These are phyloP conservation scores for Trypoxylon attenuatum DNA, from an alignment of 2,888 invertebrate genomes.

Conservation along the genomic window DNA sequence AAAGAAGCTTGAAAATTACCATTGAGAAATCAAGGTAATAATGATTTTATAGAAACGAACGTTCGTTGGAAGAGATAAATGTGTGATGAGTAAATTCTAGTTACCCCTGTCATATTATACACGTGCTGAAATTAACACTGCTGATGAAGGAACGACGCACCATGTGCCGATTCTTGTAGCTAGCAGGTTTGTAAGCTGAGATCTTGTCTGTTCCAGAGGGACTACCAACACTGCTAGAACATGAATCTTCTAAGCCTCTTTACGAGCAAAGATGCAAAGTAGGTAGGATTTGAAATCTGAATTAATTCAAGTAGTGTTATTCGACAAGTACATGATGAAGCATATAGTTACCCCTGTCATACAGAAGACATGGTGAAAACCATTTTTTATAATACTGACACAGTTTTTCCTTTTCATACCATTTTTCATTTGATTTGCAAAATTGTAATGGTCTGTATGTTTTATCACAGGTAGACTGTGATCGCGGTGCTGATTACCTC, in stretches of 20 bases:
- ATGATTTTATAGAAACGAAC: background rate
- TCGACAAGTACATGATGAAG: background rate
- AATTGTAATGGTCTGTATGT: too few relatives aligned
- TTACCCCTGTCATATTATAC: slow-evolving; percentile 70
- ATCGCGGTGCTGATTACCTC: too few relatives aligned
- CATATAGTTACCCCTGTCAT: too few relatives aligned
- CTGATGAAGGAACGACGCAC: slow-evolving; percentile 48
- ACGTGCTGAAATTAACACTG: slow-evolving; percentile 60
- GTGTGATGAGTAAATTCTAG: slow-evolving; percentile 61
- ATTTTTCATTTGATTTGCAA: too few relatives aligned
- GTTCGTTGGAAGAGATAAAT: background rate
- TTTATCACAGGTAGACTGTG: too few relatives aligned
- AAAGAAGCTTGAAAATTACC: background rate
- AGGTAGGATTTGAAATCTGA: background rate
- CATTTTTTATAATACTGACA: too few relatives aligned
- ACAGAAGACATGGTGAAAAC: too few relatives aligned
- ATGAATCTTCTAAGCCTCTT: background rate
- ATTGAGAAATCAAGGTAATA: background rate
- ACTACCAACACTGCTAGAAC: background rate
- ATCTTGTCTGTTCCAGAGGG: background rate
- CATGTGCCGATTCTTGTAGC: background rate
- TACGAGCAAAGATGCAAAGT: background rate
- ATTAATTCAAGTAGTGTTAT: background rate
- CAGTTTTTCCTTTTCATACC: too few relatives aligned
- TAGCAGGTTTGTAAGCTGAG: background rate